Base-by-base conservation (phyloP, 37 sponge, comb jelly and placozoan species). In the Petrosia ficiformis region DNA sequence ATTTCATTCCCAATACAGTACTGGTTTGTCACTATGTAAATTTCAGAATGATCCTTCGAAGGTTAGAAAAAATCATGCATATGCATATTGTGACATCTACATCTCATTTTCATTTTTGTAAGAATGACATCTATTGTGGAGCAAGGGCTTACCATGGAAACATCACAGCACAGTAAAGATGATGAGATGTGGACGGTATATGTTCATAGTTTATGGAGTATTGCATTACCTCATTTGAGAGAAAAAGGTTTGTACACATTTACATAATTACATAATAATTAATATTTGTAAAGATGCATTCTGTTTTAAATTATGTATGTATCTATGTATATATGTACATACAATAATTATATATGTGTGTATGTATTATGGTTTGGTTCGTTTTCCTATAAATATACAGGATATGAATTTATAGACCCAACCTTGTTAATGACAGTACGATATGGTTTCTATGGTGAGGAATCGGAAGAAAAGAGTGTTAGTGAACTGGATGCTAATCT, bases 11-110 rank as follows among this genome's bases (percentile, higher is more conserved):
- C 14, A 21, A 43, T 8, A 68, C 79, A 35, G 72, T 89, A 28
- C 16, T 44, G 2, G 29, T 89, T 4, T 75, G 84, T 22, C 85
- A 89, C 65, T 89, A 84, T 70, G 79, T 89, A 19, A 38, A 38
- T 39, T 75, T 89, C 56, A 73, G 90, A 74, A 40, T 84, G 0
- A 52, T 67, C 36, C 79, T 89, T 3, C 34, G 79, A 5, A 77
- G 79, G 87, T 86, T 28, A 64, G 19, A 25, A 25, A n/a, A n/a
- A n/a, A n/a, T n/a, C 26, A 19, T 32, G 32, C 5, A 11, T 21
- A 5, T 25, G 3, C 22, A 8, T 5, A 4, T 26, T 4, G 10
- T 8, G 0, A 39, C 26, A n/a, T 2, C 6, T 39, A 26, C 38
- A 37, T 22, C 42, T 42, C 26, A 6, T 39, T 26, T 76, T 0